Evolutionary conservation across 2,113 vertebrate species (phyloP).

Genomic region (Riparia riparia): DNA sequence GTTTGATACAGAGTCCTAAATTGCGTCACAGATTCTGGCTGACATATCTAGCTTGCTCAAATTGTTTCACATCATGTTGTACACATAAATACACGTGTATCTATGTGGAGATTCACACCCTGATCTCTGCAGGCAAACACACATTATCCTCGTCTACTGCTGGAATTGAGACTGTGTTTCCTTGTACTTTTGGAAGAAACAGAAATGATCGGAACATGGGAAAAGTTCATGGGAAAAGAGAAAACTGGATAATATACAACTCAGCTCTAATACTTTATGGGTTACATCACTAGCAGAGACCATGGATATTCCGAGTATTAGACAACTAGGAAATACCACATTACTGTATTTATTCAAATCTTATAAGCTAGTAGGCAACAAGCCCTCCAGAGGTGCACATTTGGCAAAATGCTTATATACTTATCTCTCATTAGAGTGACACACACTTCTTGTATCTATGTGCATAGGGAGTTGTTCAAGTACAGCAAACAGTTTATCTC

Average conservation of each 20-base stretch:
- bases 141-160: background rate
- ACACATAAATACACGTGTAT: background rate
- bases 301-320: background rate
- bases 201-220: conserved; percentile 50
- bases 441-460: background rate
- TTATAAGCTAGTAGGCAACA: background rate
- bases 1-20: background rate
- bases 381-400: background rate
- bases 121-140: background rate
- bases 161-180: background rate
- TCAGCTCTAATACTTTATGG: conserved; percentile 44
- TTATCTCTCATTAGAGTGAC: background rate
- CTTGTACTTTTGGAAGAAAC: background rate
- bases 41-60: background rate
- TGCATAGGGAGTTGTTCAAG: background rate
- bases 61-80: background rate
- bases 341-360: background rate
- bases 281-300: conserved; percentile 45
- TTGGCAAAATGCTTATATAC: background rate
- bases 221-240: conserved; percentile 65
- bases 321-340: conserved; percentile 41
- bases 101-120: background rate
- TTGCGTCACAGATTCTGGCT: background rate
- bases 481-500: background rate
- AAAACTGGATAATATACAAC: conserved; percentile 57